Percentiles rank a stretch among this genome's conserved stretches.
These are phyloP conservation scores for Neogobius melanostomus DNA, from an alignment of 2,113 vertebrate species.

Conservation along the genomic window DNA sequence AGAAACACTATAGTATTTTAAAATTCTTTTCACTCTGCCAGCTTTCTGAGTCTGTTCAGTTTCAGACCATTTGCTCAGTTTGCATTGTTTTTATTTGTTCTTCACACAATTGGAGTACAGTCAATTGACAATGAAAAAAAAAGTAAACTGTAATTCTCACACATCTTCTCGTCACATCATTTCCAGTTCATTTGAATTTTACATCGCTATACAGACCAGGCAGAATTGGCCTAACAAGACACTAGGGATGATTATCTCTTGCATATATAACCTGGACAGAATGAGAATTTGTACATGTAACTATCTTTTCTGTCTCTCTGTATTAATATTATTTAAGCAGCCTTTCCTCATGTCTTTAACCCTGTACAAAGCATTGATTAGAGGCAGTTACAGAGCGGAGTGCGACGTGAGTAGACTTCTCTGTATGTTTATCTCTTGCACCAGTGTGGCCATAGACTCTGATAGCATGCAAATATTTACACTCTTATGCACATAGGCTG, in stretches of 20 bases:
- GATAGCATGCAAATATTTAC: conserved; percentile 29
- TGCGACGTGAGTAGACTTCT: conserved; percentile 4
- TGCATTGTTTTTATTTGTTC: no score
- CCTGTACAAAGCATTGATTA: conserved; percentile 9
- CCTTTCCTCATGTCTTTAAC: background rate
- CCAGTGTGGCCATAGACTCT: background rate
- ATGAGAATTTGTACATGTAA: background rate
- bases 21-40: no score
- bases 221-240: background rate
- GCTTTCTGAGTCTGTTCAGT: no score
- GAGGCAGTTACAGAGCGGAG: background rate
- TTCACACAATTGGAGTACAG: no score
- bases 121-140: no score
- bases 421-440: conserved; percentile 6
- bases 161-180: no score
- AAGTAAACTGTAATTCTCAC: no score
- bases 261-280: background rate
- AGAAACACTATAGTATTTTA: no score
- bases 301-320: background rate
- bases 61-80: no score
- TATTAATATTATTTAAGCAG: background rate
- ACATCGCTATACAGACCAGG: background rate
- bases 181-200: no score
- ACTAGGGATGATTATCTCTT: background rate
- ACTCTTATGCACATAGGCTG: background rate